These are phyloP conservation scores for Lytechinus variegatus DNA, from an alignment of 35 echinoderm and acorn worm species.

Conservation along the genomic window DNA sequence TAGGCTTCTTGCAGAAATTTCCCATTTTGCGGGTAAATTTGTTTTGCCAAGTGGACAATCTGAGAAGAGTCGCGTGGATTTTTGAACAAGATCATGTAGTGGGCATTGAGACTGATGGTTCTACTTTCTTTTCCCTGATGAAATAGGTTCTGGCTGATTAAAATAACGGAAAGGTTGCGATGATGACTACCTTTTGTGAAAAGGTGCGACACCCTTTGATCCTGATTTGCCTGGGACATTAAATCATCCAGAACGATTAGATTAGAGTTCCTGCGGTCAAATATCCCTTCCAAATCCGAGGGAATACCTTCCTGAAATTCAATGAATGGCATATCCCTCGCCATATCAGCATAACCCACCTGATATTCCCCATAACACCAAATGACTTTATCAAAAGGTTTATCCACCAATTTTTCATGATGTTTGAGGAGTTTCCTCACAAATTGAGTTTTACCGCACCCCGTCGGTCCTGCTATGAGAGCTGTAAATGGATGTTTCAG, in stretches of 20 bases:
- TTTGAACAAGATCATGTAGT: constrained; percentile 73
- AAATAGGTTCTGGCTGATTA: constrained; percentile 76
- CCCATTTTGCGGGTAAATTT: constrained; percentile 62
- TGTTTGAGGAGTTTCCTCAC: too few relatives aligned
- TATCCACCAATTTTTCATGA: too few relatives aligned
- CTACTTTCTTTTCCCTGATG: constrained; percentile 69
- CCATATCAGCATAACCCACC: too few relatives aligned
- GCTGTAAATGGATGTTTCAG: too few relatives aligned
- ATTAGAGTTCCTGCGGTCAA: constrained; percentile 58
- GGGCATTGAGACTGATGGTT: constrained; percentile 77
- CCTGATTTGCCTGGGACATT: constrained; percentile 63
- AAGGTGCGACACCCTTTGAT: constrained; percentile 59
- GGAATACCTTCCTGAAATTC: constrained; percentile 67
- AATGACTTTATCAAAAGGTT: too few relatives aligned
- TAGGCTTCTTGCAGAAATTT: constrained; percentile 59
- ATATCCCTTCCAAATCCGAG: constrained; percentile 31
- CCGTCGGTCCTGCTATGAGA: too few relatives aligned
- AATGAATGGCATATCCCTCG: constrained; percentile 38
- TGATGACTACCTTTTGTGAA: constrained; percentile 77
- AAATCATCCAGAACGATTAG: constrained; percentile 79
- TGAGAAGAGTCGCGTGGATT: constrained; percentile 49
- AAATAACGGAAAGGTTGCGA: constrained; percentile 68
- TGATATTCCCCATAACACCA: too few relatives aligned
- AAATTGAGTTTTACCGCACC: too few relatives aligned
- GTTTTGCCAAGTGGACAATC: constrained; percentile 62